Evolutionary conservation across 2,797 vertebrate species (phyloP).

Genomic region (Micromesistius poutassou): DNA sequence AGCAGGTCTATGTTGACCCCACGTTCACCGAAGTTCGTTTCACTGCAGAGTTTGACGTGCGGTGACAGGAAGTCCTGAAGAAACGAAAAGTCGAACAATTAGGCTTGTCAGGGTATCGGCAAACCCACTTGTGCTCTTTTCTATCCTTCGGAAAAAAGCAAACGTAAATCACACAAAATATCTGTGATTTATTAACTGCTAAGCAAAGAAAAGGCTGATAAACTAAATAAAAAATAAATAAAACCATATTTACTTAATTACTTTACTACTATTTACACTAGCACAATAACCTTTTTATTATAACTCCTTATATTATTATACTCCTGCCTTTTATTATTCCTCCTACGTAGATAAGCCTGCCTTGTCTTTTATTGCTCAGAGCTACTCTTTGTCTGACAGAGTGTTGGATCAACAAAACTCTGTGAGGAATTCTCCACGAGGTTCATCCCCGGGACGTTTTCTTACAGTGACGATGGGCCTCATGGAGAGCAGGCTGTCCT

Average conservation of each 20-base stretch:
- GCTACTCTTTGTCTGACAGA: neutral
- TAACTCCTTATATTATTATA: too few species aligned
- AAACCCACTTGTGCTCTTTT: neutral
- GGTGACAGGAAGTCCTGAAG: slow-evolving; percentile 83
- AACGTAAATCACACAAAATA: neutral
- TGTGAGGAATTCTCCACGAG: neutral
- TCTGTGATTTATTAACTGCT: neutral
- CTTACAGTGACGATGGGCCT: slow-evolving; percentile 84
- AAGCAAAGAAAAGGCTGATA: neutral
- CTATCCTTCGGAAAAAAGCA: neutral
- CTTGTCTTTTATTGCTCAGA: neutral
- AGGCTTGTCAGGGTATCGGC: neutral
- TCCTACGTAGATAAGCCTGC: neutral
- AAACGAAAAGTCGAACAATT: neutral
- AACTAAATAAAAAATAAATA: too few species aligned
- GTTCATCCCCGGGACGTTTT: slow-evolving; percentile 12
- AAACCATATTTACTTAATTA: too few species aligned
- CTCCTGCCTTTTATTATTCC: too few species aligned
- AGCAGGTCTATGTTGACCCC: slow-evolving; percentile 80
- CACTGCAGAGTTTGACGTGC: slow-evolving; percentile 85
- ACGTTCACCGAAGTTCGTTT: slow-evolving; percentile 76
- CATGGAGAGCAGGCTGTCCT: slow-evolving; percentile 79
- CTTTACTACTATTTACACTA: too few species aligned
- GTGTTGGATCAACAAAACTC: neutral
- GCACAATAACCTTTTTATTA: too few species aligned